Evolutionary conservation across 2,797 vertebrate genomes (phyloP).

Genomic region (Luscinia megarhynchos): DNA sequence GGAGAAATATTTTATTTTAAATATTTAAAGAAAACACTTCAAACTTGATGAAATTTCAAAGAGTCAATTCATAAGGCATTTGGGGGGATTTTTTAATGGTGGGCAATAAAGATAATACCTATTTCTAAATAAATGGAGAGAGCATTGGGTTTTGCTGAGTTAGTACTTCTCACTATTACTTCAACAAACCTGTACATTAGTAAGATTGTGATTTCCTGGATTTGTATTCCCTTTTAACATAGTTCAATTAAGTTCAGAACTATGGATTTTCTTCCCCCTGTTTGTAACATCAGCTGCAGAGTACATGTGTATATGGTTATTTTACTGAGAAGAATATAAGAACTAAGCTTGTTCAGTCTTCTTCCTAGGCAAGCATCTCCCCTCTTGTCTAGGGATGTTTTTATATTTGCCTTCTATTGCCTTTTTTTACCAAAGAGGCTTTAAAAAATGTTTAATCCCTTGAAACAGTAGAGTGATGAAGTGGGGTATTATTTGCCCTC

Average conservation of each 20-base stretch:
- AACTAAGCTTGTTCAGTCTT: neutral
- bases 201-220: neutral
- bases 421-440: neutral
- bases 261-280: neutral
- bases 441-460: neutral
- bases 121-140: neutral
- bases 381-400: neutral
- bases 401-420: neutral
- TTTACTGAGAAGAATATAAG: neutral
- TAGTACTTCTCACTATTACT: neutral
- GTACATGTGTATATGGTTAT: neutral
- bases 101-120: neutral
- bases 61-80: neutral
- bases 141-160: neutral
- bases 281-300: neutral
- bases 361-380: neutral
- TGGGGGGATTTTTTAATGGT: neutral
- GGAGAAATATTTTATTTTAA: neutral
- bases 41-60: neutral
- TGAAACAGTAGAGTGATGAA: neutral
- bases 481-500: neutral
- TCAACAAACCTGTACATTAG: neutral
- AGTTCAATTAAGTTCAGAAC: constrained; percentile 4
- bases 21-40: neutral
- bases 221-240: neutral